Conservation (phyloP, 2,113 vertebrate species). For the Empidonax alnorum region DNA sequence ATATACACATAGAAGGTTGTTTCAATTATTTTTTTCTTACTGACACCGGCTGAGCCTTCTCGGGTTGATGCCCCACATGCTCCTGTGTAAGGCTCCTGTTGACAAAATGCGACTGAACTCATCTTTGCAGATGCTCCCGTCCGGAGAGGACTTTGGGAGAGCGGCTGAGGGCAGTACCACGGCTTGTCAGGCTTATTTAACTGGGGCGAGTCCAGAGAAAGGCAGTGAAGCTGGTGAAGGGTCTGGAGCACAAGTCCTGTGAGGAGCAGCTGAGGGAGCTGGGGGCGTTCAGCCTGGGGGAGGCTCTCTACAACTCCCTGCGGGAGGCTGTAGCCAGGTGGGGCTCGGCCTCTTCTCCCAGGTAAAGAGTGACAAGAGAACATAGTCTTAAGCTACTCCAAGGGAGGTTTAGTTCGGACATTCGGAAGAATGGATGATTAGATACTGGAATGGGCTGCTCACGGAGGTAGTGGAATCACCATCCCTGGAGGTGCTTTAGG, state of each 20-base stretch:
- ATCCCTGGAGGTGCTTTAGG: not conserved
- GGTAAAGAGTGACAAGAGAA: not conserved
- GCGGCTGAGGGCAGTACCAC: not conserved
- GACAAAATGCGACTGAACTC: rapidly evolving
- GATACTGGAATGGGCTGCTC: not conserved
- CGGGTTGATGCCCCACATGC: not conserved
- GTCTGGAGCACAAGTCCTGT: not conserved
- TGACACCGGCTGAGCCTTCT: not conserved
- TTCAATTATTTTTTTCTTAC: not conserved
- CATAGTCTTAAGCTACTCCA: not conserved
- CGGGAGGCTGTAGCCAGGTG: not conserved
- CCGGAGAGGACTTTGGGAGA: not conserved
- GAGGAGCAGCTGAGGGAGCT: not conserved
- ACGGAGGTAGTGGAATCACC: not conserved
- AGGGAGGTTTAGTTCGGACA: not conserved
- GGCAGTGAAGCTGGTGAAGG: not conserved
- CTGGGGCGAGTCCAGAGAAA: not conserved
- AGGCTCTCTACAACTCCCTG: too few relatives aligned
- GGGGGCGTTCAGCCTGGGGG: not conserved
- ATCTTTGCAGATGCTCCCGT: not conserved
- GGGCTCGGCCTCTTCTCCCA: not conserved
- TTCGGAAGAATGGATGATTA: not conserved
- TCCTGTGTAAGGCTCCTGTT: not conserved
- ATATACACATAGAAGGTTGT: not conserved
- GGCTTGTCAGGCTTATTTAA: too few relatives aligned